phyloP scores from a whole-genome alignment of 2,888 invertebrate genomes.

The Kuschelorhynchus macadamiae region DNA sequence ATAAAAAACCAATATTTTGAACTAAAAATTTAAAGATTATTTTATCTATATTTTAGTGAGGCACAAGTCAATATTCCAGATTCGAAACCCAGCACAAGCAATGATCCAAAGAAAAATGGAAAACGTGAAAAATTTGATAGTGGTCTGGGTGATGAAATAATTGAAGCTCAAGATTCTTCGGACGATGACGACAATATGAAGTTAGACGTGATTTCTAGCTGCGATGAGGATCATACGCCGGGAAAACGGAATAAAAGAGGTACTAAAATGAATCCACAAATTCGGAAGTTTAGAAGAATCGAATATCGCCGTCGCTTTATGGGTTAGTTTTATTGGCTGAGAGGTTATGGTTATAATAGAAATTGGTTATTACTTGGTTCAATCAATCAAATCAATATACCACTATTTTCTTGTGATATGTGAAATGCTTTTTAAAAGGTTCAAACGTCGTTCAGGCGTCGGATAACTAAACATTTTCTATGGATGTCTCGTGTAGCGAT shows the following conservation, averaged over 20 bases:
- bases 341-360: not conserved
- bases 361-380: too few relatives aligned
- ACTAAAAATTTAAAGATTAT: too few relatives aligned
- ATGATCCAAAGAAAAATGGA: slow-evolving; percentile 37
- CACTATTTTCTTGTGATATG: too few relatives aligned
- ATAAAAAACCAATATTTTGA: too few relatives aligned
- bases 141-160: slow-evolving; percentile 72
- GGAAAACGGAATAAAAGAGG: slow-evolving; percentile 53
- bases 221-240: slow-evolving; percentile 42
- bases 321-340: slow-evolving; percentile 34
- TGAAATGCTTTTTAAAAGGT: too few relatives aligned
- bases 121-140: slow-evolving; percentile 75
- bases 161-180: slow-evolving; percentile 52
- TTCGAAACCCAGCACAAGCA: slow-evolving; percentile 25
- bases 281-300: slow-evolving; percentile 50
- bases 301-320: slow-evolving; percentile 14
- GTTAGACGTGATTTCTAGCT: slow-evolving; percentile 41
- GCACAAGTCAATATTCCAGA: not conserved
- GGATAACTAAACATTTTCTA: too few relatives aligned
- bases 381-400: too few relatives aligned
- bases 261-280: slow-evolving; percentile 35
- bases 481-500: too few relatives aligned
- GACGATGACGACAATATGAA: slow-evolving; percentile 53
- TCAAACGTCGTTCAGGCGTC: too few relatives aligned
- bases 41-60: slow-evolving; percentile 18